These are phyloP conservation scores for Falco novaeseelandiae DNA, from an alignment of 2,797 vertebrate species.

Conservation along the genomic window DNA sequence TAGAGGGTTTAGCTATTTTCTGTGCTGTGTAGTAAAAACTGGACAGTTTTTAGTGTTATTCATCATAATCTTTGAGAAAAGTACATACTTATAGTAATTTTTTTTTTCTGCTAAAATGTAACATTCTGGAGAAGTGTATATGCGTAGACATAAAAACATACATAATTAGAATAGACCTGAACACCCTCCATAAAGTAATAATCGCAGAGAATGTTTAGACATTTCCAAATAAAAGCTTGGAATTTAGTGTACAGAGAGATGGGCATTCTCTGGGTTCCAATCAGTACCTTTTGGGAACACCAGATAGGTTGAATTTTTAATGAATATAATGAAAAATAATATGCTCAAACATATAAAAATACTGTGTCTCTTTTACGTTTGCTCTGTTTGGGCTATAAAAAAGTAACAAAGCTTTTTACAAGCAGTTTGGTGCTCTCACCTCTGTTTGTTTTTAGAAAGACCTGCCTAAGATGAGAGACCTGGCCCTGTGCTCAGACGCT, in stretches of 20 bases:
- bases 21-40: background rate
- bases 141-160: background rate
- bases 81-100: background rate
- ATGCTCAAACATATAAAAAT: background rate
- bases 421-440: background rate
- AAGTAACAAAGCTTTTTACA: background rate
- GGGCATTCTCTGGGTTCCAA: background rate
- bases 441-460: background rate
- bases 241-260: background rate
- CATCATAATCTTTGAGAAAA: background rate
- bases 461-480: background rate
- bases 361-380: background rate
- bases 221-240: background rate
- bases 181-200: background rate
- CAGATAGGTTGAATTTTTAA: background rate
- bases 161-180: background rate
- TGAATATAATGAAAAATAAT: background rate
- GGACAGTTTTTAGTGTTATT: background rate
- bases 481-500: background rate
- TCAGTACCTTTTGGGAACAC: background rate
- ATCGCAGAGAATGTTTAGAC: background rate
- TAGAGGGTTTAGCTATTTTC: background rate
- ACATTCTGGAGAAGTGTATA: background rate
- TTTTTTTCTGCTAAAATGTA: background rate
- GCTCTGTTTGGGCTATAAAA: background rate